Evolutionary conservation across 2,113 vertebrate genomes (phyloP).

Genomic region (Toxotes jaculatrix): DNA sequence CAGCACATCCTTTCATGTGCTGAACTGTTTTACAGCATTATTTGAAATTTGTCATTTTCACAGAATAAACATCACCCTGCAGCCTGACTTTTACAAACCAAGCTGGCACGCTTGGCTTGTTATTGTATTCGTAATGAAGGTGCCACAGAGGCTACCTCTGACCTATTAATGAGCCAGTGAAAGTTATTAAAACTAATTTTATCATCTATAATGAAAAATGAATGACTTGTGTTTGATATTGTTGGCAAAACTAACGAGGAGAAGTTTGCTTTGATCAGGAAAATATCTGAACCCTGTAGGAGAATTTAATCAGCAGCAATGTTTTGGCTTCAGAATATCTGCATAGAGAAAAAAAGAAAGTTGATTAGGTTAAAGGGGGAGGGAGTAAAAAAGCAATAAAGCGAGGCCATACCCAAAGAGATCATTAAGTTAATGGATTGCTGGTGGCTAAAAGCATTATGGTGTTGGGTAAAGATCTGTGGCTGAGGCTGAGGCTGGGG

Average conservation of each 20-base stretch:
- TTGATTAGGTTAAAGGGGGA: constrained; percentile 55
- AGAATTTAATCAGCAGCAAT: constrained; percentile 75
- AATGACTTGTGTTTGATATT: constrained; percentile 71
- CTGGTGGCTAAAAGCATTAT: constrained; percentile 55
- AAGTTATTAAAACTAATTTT: constrained; percentile 54
- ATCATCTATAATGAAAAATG: constrained; percentile 62
- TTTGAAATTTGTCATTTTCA: constrained; percentile 59
- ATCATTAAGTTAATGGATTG: constrained; percentile 72
- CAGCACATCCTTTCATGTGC: constrained; percentile 59
- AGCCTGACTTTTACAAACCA: constrained; percentile 24
- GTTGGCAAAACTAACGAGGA: constrained; percentile 74
- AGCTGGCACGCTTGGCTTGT: constrained; percentile 12
- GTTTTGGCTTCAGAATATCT: constrained; percentile 67
- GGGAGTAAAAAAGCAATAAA: constrained; percentile 44
- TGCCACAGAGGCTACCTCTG: constrained; percentile 48
- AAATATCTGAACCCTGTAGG: constrained; percentile 69
- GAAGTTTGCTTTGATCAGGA: constrained; percentile 78
- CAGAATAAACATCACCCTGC: constrained; percentile 43
- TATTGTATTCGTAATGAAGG: constrained; percentile 26
- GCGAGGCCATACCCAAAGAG: constrained; percentile 44
- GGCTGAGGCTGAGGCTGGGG: background rate
- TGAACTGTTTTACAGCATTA: constrained; percentile 33
- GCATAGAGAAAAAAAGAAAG: constrained; percentile 34
- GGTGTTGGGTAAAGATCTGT: constrained; percentile 12
- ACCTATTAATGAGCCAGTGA: constrained; percentile 57